Base-by-base conservation (phyloP, 2,888 invertebrate species). In the Drosophila anomalata region DNA sequence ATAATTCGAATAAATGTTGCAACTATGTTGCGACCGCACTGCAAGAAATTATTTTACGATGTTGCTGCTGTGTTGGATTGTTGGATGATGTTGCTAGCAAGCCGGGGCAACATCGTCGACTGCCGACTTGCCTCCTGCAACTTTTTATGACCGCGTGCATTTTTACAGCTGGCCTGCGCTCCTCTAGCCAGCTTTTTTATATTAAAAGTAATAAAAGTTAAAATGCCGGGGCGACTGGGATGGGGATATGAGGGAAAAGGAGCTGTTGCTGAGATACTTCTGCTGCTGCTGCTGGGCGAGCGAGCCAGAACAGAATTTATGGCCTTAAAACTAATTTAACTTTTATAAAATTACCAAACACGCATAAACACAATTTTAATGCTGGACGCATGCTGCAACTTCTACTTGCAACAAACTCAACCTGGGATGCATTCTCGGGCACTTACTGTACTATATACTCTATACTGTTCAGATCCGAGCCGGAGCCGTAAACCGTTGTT, bases 1-100 rank as follows among this genome's bases (percentile, higher is more conserved):
- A 89, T 89, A 88, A 88, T 87, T 80, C 83, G 83, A 85, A 86
- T 89, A 88, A 84, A 89, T 87, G 86, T 78, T 76, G 88, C 90
- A 89, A 90, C 89, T 90, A 63, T 88, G 90, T 89, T 85, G 79
- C 77, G 75, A 59, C 61, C 75, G 47, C 57, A 67, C 47, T 59
- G 75, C 56, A 59, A 76, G 76, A 75, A 75, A 67, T 76, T 75
- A 71, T 74, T 84, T 84, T 73, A 84, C 84, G 84, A 88, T 76
- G 76, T 78, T 73, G 84, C 76, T 51, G 63, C 61, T 31, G 26
- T 22, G 17, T 17, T 17, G 44, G 44, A 20, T 44, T 44, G 44
- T 42, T 20, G 42, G 20, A 44, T 36, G 20, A 44, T 36, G 42
- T 42, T 51, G 47, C 62, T 50, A 58, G 80, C 83, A 20, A 42